Percentiles rank a stretch among this genome's conserved stretches.
Evolutionary conservation across 2,888 invertebrate species (phyloP).

Genomic region (Ceraclea dissimilis): DNA sequence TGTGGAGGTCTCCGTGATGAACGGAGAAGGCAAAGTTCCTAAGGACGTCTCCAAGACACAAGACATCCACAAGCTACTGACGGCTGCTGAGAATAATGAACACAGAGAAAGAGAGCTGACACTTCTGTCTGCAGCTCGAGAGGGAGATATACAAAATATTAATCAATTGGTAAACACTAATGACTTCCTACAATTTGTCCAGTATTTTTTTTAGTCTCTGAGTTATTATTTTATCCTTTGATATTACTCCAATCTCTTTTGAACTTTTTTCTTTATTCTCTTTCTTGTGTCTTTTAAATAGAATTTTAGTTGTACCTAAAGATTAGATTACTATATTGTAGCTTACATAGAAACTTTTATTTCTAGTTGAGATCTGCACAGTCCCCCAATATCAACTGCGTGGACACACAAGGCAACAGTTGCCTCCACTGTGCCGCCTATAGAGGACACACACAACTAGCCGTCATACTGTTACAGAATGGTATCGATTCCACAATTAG

Average conservation of each 20-base stretch:
- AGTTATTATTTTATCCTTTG: too few relatives aligned
- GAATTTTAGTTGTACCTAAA: too few relatives aligned
- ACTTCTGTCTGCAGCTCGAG: constrained; percentile 53
- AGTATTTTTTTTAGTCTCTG: not conserved
- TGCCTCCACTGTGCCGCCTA: constrained; percentile 60
- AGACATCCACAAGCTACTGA: constrained; percentile 49
- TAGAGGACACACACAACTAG: constrained; percentile 55
- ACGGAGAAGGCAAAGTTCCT: constrained; percentile 56
- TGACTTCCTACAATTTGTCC: too few relatives aligned
- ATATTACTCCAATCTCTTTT: too few relatives aligned
- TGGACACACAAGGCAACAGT: constrained; percentile 57
- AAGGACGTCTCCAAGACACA: constrained; percentile 49
- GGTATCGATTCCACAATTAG: constrained; percentile 55
- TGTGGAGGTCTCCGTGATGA: constrained; percentile 56
- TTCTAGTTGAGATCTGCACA: constrained; percentile 47
- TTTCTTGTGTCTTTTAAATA: too few relatives aligned
- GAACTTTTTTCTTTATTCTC: too few relatives aligned
- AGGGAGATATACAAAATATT: constrained; percentile 50
- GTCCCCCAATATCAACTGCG: constrained; percentile 56
- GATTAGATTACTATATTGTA: too few relatives aligned
- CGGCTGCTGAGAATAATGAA: constrained; percentile 55
- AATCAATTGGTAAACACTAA: constrained; percentile 45
- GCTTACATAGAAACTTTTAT: too few relatives aligned
- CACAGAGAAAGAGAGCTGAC: constrained; percentile 45
- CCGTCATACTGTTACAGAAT: constrained; percentile 56